These are phyloP conservation scores for Rhabdomys dilectus DNA, from an alignment of 2,113 vertebrate genomes.

Conservation along the genomic window DNA sequence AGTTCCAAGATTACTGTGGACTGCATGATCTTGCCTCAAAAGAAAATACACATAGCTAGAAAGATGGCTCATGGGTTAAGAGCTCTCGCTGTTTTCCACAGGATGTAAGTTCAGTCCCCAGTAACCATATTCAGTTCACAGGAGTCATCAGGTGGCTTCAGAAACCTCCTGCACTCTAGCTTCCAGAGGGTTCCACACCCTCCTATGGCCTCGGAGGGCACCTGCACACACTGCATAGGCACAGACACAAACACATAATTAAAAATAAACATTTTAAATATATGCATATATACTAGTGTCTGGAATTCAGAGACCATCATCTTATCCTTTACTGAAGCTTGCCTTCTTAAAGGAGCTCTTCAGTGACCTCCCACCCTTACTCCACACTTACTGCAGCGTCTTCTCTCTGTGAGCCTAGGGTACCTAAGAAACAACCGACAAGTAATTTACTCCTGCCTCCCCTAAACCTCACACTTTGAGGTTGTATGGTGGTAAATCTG, in stretches of 20 bases:
- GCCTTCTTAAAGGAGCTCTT: background rate
- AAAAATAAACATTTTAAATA: background rate
- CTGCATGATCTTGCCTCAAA: background rate
- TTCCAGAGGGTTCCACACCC: background rate
- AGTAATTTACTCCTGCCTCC: background rate
- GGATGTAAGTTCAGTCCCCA: background rate
- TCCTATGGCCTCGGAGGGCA: background rate
- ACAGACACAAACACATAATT: background rate
- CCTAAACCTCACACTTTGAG: background rate
- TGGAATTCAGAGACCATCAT: constrained; percentile 12
- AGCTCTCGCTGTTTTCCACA: background rate
- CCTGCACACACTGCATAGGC: background rate
- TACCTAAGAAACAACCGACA: background rate
- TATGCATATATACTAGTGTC: background rate
- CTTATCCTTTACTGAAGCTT: background rate
- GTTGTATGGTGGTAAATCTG: background rate
- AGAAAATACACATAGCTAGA: background rate
- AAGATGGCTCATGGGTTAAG: background rate
- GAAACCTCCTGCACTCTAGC: background rate
- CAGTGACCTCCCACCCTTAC: background rate
- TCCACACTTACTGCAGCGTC: background rate
- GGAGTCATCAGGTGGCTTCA: background rate
- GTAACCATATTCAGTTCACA: background rate
- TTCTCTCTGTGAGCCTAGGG: background rate
- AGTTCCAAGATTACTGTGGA: background rate